Base-by-base conservation (phyloP, 2,888 invertebrate genomes). In the Marasmarcha lunaedactyla region DNA sequence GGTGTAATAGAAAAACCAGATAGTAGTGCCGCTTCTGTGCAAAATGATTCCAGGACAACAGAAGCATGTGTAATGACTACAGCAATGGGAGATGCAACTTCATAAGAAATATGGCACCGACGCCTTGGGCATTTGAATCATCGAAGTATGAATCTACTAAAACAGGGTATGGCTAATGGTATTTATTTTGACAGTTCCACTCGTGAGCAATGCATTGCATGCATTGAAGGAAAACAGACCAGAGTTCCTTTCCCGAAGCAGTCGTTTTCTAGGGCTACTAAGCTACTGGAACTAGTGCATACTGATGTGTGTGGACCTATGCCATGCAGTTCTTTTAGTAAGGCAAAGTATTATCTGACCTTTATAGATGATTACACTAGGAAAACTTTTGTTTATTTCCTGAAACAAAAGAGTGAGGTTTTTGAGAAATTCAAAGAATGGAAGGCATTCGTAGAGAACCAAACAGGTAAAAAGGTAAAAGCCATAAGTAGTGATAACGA, bases 401-500 rank as follows among this genome's bases (percentile, higher is more conserved):
- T 46, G 9, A 39, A 30, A 25, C 39, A 6, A 30, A 44, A 43
- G 25, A 20, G 20, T 36, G 40, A 44, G 30, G 43, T 43, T n/a
- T 37, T 39, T 35, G 33, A 38, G 1, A 38, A 39, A 14, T 47
- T 47, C 37, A 39, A 35, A 30, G 36, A 30, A 1, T 43, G 30
- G 30, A 46, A 45, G 34, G 35, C 35, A n/a, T 25, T 46, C 12
- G 48, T 53, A 9, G 47, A 49, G 36, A 57, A 51, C 25, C 47
- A 51, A 38, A 47, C 40, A 4, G 40, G 12, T 6, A 43, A 37
- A 27, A 43, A 38, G 36, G 30, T 43, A 48, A 44, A 26, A 42
- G 43, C 3, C 33, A 43, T 38, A 44, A 46, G 34, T 44, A 48
- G 35, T 36, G 35, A 37, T 12, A 37, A 37, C 14, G 33, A 15